phyloP scores from a whole-genome alignment of 2,888 invertebrate species.

The Polyommatus icarus region DNA sequence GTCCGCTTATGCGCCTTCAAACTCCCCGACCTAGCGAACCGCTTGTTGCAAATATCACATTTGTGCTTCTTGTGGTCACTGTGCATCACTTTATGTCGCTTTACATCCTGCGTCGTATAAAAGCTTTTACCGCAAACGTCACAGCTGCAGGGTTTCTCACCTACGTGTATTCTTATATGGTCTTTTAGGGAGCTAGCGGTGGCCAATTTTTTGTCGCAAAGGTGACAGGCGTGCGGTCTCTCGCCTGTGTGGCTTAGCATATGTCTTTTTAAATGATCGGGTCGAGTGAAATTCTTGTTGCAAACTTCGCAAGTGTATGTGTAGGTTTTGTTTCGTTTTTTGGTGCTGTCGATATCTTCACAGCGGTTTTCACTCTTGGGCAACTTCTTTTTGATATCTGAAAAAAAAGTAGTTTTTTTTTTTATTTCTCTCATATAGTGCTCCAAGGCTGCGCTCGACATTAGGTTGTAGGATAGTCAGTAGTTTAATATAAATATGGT shows the following conservation, averaged over 20 bases:
- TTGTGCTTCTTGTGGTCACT: background rate
- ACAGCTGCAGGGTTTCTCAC: background rate
- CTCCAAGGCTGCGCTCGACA: no score
- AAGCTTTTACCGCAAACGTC: background rate
- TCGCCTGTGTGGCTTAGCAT: slow-evolving; percentile 3
- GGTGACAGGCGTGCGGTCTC: background rate
- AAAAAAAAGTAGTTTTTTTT: background rate
- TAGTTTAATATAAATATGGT: no score
- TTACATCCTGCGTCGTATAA: background rate
- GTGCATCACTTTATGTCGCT: background rate
- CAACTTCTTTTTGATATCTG: background rate
- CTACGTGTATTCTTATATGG: background rate
- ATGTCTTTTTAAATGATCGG: background rate
- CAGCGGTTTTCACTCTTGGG: background rate
- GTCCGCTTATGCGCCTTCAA: background rate
- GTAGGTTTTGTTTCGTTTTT: background rate
- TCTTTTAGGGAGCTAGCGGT: background rate
- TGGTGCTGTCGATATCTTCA: background rate
- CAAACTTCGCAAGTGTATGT: background rate
- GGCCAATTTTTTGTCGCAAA: background rate
- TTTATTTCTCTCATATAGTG: no score
- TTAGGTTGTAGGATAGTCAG: no score
- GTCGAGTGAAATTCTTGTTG: background rate
- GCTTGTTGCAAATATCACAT: background rate
- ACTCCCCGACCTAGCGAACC: background rate